Percentiles rank a stretch among this genome's conserved stretches.
Evolutionary conservation across 2,888 invertebrate genomes (phyloP).

Genomic region (Philonicus albiceps): DNA sequence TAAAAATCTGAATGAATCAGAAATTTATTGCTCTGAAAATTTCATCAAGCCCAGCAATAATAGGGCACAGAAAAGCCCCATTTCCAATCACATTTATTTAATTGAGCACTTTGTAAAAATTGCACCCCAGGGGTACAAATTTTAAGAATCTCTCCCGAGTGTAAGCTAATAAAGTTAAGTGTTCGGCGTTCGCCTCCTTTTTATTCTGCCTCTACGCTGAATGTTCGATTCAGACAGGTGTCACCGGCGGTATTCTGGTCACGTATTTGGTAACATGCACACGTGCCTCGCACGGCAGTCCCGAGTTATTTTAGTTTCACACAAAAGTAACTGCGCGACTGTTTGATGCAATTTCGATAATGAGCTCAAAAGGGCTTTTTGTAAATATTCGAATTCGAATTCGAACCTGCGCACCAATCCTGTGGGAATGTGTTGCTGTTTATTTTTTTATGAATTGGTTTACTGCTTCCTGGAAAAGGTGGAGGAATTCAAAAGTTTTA

Average conservation of each 20-base stretch:
- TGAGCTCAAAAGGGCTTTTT: not conserved
- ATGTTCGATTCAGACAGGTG: not conserved
- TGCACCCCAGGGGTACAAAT: not conserved
- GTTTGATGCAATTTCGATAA: not conserved
- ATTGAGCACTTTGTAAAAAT: not conserved
- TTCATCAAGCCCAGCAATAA: not conserved
- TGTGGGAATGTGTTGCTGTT: not conserved
- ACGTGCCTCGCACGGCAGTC: not conserved
- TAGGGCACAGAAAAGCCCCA: not conserved
- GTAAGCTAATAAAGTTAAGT: not conserved
- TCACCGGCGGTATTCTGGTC: not conserved
- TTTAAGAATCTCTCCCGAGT: not conserved
- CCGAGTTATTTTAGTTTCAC: not conserved
- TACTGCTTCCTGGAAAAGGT: not conserved
- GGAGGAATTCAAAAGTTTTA: not conserved
- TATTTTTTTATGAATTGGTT: not conserved
- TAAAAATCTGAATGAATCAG: not conserved
- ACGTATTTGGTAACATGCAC: not conserved
- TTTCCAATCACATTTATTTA: not conserved
- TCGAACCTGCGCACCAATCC: not conserved
- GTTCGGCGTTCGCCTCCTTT: not conserved
- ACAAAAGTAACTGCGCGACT: not conserved
- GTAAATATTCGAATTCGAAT: not conserved
- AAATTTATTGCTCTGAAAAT: not conserved
- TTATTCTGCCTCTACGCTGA: not conserved